phyloP scores from a whole-genome alignment of 2,888 invertebrate species.

The Encarsia formosa region DNA sequence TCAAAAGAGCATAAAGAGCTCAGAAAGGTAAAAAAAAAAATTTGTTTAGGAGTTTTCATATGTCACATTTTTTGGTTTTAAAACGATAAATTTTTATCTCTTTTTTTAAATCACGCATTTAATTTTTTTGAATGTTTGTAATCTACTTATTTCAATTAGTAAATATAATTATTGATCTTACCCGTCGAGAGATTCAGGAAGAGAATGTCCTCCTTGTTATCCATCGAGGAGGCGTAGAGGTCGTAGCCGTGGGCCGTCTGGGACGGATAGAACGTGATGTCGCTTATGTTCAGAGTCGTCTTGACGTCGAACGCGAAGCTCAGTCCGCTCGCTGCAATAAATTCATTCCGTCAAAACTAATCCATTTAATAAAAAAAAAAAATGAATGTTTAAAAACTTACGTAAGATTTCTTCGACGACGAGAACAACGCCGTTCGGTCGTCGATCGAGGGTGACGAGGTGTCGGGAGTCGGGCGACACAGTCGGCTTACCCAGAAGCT shows the following conservation, averaged over 20 bases:
- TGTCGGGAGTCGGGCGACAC: conserved; percentile 69
- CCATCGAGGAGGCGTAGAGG: conserved; percentile 67
- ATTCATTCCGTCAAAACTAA: too few species aligned
- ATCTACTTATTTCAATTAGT: too few species aligned
- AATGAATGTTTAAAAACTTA: conserved; percentile 42
- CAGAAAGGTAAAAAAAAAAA: too few species aligned
- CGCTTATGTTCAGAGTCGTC: conserved; percentile 69
- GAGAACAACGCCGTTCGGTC: conserved; percentile 56
- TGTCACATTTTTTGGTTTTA: too few species aligned
- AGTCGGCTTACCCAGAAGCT: conserved; percentile 62
- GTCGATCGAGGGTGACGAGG: conserved; percentile 64
- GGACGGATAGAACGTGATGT: conserved; percentile 69
- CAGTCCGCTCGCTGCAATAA: conserved; percentile 58
- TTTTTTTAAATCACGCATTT: too few species aligned
- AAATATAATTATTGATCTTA: too few species aligned
- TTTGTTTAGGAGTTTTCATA: too few species aligned
- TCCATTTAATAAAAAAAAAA: background rate
- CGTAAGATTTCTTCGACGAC: conserved; percentile 64
- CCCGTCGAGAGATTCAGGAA: conserved; percentile 68
- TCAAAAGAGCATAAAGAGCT: too few species aligned
- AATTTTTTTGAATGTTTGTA: too few species aligned
- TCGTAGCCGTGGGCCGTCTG: conserved; percentile 70
- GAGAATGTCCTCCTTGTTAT: conserved; percentile 69
- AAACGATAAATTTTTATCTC: too few species aligned
- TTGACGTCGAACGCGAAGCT: conserved; percentile 70